phyloP scores from a whole-genome alignment of 1,140 invertebrate genomes.

The Pogonus chalceus region DNA sequence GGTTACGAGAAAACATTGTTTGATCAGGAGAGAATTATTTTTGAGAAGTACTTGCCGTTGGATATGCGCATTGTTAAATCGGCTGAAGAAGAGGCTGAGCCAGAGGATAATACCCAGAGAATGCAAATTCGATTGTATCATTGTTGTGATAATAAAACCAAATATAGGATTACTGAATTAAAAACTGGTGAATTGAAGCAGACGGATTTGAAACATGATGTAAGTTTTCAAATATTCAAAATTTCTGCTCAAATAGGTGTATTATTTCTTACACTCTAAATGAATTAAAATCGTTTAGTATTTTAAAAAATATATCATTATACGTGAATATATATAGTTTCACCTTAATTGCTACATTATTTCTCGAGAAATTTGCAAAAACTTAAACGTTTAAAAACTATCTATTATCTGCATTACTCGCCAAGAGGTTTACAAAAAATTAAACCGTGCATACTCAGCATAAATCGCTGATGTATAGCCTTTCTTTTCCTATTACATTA shows the following conservation, averaged over 20 bases:
- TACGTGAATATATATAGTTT: no score
- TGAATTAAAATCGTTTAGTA: no score
- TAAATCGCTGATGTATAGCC: no score
- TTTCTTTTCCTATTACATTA: no score
- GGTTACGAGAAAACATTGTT: conserved; percentile 69
- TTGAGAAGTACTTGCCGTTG: conserved; percentile 60
- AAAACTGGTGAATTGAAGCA: conserved; percentile 75
- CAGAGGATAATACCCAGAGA: conserved; percentile 27
- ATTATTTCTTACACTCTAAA: no score
- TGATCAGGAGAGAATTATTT: conserved; percentile 49
- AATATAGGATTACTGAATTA: conserved; percentile 77
- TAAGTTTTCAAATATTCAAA: conserved; percentile 32
- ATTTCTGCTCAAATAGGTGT: background rate
- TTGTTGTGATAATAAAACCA: conserved; percentile 66
- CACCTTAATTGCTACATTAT: no score
- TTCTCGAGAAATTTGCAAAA: no score
- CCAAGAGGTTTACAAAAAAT: no score
- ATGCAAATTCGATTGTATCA: conserved; percentile 51
- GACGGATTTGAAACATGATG: conserved; percentile 66
- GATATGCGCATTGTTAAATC: conserved; percentile 50
- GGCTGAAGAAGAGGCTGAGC: conserved; percentile 33
- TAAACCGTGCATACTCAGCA: no score
- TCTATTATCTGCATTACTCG: no score
- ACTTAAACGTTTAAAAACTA: no score
- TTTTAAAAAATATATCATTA: no score